These are phyloP conservation scores for Oreochromis niloticus DNA, from an alignment of 2,113 vertebrate genomes.

Conservation along the genomic window DNA sequence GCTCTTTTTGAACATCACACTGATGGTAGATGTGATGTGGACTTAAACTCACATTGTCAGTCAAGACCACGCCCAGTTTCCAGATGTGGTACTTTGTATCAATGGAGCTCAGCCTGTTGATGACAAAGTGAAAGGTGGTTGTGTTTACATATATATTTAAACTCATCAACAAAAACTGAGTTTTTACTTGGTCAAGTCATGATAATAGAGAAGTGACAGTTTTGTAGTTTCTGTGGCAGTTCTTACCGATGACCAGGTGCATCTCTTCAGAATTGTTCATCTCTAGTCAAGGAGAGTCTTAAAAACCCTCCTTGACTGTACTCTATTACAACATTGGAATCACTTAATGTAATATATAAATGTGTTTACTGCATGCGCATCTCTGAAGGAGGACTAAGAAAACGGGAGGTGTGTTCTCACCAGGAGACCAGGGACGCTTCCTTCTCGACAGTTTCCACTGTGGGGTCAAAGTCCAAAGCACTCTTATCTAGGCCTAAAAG, in stretches of 20 bases:
- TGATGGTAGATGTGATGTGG: not conserved
- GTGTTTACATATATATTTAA: not conserved
- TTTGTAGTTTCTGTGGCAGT: not conserved
- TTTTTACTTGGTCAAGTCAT: not conserved
- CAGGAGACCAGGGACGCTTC: conserved; percentile 91
- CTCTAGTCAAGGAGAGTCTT: not conserved
- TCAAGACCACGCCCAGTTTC: conserved; percentile 96
- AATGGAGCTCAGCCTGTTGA: conserved; percentile 88
- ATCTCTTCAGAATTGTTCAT: not conserved
- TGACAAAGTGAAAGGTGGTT: not conserved
- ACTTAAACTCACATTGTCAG: conserved; percentile 86
- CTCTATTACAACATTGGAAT: not conserved
- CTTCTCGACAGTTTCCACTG: conserved; percentile 83
- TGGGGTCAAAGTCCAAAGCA: conserved; percentile 92
- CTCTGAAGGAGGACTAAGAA: not conserved
- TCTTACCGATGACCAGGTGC: not conserved
- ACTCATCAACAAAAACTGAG: not conserved
- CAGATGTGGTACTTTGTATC: conserved; percentile 96
- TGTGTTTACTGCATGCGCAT: not conserved
- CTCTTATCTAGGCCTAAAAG: conserved; percentile 94
- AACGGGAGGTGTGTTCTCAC: conserved; percentile 58
- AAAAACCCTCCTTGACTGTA: not conserved
- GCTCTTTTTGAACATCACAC: not conserved
- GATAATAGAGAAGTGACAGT: not conserved
- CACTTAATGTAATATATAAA: not conserved